Base-by-base conservation (phyloP, 2,797 vertebrate genomes). In the Apogon hyalosoma region DNA sequence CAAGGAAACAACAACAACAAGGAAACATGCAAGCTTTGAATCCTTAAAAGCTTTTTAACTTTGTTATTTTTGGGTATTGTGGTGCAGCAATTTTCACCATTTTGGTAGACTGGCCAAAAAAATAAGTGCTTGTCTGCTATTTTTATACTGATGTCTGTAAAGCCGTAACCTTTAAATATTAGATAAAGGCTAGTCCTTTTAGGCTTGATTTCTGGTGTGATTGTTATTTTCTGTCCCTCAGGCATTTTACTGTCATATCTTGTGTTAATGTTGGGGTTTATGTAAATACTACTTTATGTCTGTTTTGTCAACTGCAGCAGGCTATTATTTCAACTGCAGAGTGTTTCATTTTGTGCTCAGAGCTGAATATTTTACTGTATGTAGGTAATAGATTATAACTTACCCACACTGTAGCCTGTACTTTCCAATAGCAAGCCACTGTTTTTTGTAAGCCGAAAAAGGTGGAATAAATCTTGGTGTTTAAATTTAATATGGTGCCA, bases 401-500 rank as follows among this genome's bases (percentile, higher is more conserved):
- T 33, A 33, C 31, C 24, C 2, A n/a, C 33, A 48, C 3, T 18
- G 0, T 63, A 2, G 14, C 59, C 15, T 10, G 8, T 11, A 19
- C 16, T 33, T 21, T 59, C 7, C 3, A 39, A 4, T 19, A 15
- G 11, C 10, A 41, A n/a, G 48, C 3, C 0, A 6, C 38, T 50
- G 46, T 49, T 19, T 50, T 49, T 40, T 55, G 46, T 50, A 15
- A 47, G 11, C 42, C 4, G 21, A 24, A n/a, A 46, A 58, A 63
- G 7, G 11, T 12, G n/a, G n/a, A 68, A 58, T 56, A 41, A 60
- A 78, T n/a, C 0, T 11, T 59, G 54, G 36, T 60, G 21, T 16
- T 51, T 31, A n/a, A 33, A 15, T 33, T 13, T 8, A 15, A 15
- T 50, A 49, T 58, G 0, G 12, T 19, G 8, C 0, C 31, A 33